A percentile compares a stretch with the other conserved stretches of the same genome.
Conservation (phyloP, 2,113 vertebrate genomes). For the Sinocyclocheilus anophthalmus region DNA sequence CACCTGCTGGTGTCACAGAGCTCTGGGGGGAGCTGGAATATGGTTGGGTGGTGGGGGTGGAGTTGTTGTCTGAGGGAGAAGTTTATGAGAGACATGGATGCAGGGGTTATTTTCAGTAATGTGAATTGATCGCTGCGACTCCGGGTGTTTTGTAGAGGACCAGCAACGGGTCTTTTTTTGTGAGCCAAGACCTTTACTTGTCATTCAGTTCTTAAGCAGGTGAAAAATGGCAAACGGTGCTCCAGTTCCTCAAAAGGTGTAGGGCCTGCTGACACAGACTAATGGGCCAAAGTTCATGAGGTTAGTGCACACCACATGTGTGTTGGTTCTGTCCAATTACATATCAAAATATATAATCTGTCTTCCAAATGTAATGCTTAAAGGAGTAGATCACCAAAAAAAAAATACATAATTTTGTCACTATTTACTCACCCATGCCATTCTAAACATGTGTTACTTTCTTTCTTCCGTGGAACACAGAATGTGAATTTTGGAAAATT, state of each 20-base stretch:
- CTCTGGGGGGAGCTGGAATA: conserved; percentile 35
- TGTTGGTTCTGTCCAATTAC: background rate
- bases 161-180: conserved; percentile 55
- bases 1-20: conserved; percentile 65
- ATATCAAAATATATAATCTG: background rate
- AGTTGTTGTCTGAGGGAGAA: conserved; percentile 17
- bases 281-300: conserved; percentile 33
- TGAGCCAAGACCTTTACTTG: conserved; percentile 50
- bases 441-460: background rate
- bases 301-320: conserved; percentile 35
- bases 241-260: conserved; percentile 31
- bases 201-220: conserved; percentile 45
- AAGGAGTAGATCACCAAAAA: background rate
- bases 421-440: background rate
- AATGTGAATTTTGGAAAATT: too few relatives aligned
- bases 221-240: conserved; percentile 37
- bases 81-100: conserved; percentile 36
- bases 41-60: conserved; percentile 18
- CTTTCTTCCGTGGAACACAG: background rate
- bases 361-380: background rate
- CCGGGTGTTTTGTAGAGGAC: conserved; percentile 53
- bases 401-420: background rate
- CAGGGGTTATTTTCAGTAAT: conserved; percentile 59
- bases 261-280: conserved; percentile 33
- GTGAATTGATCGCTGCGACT: conserved; percentile 61